Evolutionary conservation across 2,888 invertebrate genomes (phyloP), one percentile per base, ranked within the genome.

Genomic region (Platycnemis pennipes): DNA sequence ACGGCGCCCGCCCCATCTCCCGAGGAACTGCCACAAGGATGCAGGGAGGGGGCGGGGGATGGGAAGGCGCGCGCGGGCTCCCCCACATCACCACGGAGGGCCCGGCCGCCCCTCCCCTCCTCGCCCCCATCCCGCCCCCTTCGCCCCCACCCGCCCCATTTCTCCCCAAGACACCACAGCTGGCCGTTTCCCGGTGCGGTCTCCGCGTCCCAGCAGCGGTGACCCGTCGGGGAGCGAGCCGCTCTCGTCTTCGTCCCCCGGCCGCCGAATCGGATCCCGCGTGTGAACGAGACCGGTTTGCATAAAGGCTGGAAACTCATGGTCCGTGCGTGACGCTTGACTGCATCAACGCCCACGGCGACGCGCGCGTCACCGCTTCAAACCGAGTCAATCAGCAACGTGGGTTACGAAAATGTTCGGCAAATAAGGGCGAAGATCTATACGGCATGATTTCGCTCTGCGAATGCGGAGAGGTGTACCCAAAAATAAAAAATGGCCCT

Each of bases 21-120:
- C 49, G 89, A 89, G 42, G 89, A 89, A 89, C 53, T 89, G 89
- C 89, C 53, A 37, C 89, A 5, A 31, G 37, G 89, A 53, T n/a
- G 11, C 37, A 19, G 37, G 13, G 42, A 13, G n/a, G 49, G 88
- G 16, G 46, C 49, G 26, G 26, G 45, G 44, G 44, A 44, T 26
- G 87, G 46, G 88, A 44, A 42, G 37, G 22, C 31, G 13, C 2
- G 31, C 77, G 37, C 31, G 13, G 0, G 31, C 77, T 13, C 42
- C 86, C 86, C 7, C 44, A 42, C 86, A 86, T 11, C 86, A 7
- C 37, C 19, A 19, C 22, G 42, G 22, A 7, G 86, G 44, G 37
- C 22, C 42, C 42, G 42, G 8, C 3, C 31, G 26, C 16, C 31
- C 42, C 42, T 42, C 2, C 44, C 22, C 26, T 11, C 44, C 44